Evolutionary conservation across 35 echinoderm and acorn worm species (phyloP).

Genomic region (Strongylocentrotus purpuratus): DNA sequence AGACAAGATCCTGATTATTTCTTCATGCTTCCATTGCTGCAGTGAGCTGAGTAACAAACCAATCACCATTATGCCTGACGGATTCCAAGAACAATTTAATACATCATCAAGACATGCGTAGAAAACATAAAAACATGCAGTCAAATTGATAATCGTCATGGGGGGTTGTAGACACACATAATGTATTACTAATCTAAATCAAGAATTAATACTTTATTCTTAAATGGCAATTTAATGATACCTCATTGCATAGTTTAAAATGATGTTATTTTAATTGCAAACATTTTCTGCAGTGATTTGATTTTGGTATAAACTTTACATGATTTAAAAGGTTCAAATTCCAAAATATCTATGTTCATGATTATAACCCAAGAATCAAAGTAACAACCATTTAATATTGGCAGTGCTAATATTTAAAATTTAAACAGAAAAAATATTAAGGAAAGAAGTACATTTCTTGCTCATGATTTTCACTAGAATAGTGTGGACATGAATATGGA

Average conservation of each 20-base stretch:
- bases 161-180: too few relatives aligned
- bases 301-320: neutral
- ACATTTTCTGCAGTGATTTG: neutral
- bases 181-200: too few relatives aligned
- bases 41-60: neutral
- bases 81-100: neutral
- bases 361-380: too few relatives aligned
- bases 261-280: neutral
- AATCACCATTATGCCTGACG: neutral
- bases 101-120: neutral
- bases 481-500: too few relatives aligned
- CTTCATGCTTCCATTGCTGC: neutral
- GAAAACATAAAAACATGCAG: neutral
- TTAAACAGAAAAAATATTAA: too few relatives aligned
- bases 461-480: neutral
- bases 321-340: neutral
- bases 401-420: neutral
- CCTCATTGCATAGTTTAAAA: neutral
- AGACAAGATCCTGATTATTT: neutral
- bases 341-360: neutral
- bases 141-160: too few relatives aligned
- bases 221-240: neutral
- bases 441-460: neutral
- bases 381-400: too few relatives aligned
- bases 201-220: neutral